A percentile compares a stretch with the other conserved stretches of the same genome.
phyloP scores from a whole-genome alignment of 1,140 invertebrate genomes.

The Eulimnadia texana region DNA sequence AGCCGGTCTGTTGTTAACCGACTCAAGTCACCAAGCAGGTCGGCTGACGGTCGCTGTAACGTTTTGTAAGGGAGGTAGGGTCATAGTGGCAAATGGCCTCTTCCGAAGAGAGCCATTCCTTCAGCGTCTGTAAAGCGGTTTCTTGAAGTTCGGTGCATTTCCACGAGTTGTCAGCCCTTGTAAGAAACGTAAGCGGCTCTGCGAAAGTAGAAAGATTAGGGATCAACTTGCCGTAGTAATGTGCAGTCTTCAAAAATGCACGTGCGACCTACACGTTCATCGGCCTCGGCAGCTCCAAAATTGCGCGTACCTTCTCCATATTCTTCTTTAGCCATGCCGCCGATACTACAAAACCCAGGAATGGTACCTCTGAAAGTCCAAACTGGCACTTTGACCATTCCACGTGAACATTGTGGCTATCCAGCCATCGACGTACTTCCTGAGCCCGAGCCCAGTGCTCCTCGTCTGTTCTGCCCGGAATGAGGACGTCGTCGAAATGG shows the following conservation, averaged over 20 bases:
- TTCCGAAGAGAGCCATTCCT: not conserved
- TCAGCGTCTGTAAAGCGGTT: not conserved
- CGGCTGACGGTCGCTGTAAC: too few species aligned
- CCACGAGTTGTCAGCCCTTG: not conserved
- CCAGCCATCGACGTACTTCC: slow-evolving; percentile 20
- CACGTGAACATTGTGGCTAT: slow-evolving; percentile 22
- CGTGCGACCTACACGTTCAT: slow-evolving; percentile 25
- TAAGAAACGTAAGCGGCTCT: slow-evolving; percentile 27
- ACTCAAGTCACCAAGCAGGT: too few species aligned
- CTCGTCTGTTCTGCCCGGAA: slow-evolving; percentile 19
- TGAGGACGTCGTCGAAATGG: slow-evolving; percentile 21
- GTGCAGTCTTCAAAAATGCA: slow-evolving; percentile 26
- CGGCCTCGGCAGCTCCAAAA: slow-evolving; percentile 25
- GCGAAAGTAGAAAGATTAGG: slow-evolving; percentile 27
- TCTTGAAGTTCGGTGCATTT: not conserved
- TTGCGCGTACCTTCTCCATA: slow-evolving; percentile 27
- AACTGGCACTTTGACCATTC: slow-evolving; percentile 29
- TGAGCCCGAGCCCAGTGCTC: slow-evolving; percentile 20
- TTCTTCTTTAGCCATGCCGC: slow-evolving; percentile 24
- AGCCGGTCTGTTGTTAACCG: too few species aligned
- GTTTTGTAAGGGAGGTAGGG: too few species aligned
- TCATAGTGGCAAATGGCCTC: not conserved
- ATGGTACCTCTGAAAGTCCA: slow-evolving; percentile 22
- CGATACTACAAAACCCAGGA: slow-evolving; percentile 27
- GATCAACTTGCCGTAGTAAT: slow-evolving; percentile 33